A percentile compares a stretch with the other conserved stretches of the same genome.
Conservation (phyloP, 2,113 vertebrate species). For the Rynchops niger region DNA sequence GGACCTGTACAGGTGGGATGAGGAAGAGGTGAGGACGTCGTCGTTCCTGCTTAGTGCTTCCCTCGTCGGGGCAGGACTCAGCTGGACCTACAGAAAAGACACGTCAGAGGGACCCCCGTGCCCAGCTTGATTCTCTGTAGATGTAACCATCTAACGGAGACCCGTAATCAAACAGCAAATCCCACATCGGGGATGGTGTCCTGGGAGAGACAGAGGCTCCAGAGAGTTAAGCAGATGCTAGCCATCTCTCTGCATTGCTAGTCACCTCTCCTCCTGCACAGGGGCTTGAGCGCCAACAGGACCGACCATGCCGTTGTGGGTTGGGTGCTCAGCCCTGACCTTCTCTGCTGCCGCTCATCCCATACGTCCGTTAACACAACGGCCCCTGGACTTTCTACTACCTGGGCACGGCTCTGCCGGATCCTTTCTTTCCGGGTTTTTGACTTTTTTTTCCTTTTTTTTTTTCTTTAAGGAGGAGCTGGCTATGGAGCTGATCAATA, state of each 20-base stretch:
- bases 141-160: neutral
- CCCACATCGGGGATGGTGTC: neutral
- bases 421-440: neutral
- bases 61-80: neutral
- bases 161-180: neutral
- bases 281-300: neutral
- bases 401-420: neutral
- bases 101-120: neutral
- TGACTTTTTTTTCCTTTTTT: no score
- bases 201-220: neutral
- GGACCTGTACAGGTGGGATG: constrained; percentile 87
- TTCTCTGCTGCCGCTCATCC: neutral
- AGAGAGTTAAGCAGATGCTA: neutral
- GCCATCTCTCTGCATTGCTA: neutral
- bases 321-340: neutral
- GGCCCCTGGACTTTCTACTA: neutral
- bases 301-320: neutral
- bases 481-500: constrained; percentile 81
- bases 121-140: neutral
- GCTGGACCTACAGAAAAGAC: neutral
- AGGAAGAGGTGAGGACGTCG: constrained; percentile 83
- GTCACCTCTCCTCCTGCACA: neutral
- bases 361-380: no score
- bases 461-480: constrained; percentile 83
- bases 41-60: neutral